A percentile compares a stretch with the other conserved stretches of the same genome.
Evolutionary conservation across 2,113 vertebrate species (phyloP).

Genomic region (Passer montanus): DNA sequence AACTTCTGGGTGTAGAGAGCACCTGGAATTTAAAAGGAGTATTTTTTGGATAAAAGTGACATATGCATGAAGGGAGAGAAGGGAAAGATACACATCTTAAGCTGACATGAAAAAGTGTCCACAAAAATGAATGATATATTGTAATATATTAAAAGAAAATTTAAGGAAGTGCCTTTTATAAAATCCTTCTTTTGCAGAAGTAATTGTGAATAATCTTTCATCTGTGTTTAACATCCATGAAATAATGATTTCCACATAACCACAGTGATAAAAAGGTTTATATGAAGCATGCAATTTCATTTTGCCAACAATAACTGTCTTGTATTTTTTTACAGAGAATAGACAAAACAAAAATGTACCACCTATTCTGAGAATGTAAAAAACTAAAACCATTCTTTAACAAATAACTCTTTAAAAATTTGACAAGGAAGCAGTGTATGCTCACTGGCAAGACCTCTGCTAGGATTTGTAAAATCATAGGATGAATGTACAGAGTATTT

Average conservation of each 20-base stretch:
- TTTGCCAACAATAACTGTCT: conserved; percentile 58
- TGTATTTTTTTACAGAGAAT: conserved; percentile 40
- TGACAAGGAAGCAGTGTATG: not conserved
- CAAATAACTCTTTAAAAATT: conserved; percentile 19
- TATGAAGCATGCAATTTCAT: conserved; percentile 65
- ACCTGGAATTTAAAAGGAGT: not conserved
- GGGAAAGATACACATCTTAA: not conserved
- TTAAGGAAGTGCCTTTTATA: conserved; percentile 8
- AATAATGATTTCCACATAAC: conserved; percentile 72
- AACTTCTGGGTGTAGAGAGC: not conserved
- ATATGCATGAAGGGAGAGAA: not conserved
- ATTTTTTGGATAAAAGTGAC: not conserved
- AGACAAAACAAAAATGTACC: conserved; percentile 27
- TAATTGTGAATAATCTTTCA: conserved; percentile 56
- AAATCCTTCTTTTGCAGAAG: conserved; percentile 53
- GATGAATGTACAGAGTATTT: not conserved
- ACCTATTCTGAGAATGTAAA: conserved; percentile 31
- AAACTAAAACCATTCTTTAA: not conserved
- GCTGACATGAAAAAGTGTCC: not conserved
- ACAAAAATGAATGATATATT: conserved; percentile 37
- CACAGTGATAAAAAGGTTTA: conserved; percentile 67
- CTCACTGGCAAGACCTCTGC: not conserved
- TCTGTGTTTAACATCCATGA: conserved; percentile 66
- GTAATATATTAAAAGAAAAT: conserved; percentile 37
- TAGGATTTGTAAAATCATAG: not conserved